Evolutionary conservation across 2,888 invertebrate genomes (phyloP), one percentile per base, ranked within the genome.

Genomic region (Volucella bombylans): DNA sequence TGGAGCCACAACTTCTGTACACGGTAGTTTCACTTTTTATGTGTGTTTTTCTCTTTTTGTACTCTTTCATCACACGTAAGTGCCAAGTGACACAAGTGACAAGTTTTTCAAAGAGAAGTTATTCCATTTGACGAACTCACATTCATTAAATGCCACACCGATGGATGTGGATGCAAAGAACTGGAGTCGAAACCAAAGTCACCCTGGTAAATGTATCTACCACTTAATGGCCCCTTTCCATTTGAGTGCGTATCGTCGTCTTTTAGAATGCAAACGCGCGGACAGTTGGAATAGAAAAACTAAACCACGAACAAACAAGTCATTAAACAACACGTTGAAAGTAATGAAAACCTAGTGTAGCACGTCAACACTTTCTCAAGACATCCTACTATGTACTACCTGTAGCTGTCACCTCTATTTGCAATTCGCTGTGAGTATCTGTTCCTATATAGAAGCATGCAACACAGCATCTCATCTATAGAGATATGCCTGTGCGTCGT

Each of bases 331-430:
- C 69, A 72, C 71, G 65, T 57, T 77, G 59, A 74, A 73, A 69
- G 71, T 61, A 64, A 83, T 59, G 65, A 76, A 80, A 76, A 59
- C 69, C 80, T 59, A 76, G 80, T 76, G 76, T 76, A 67, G 80
- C 76, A 71, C 80, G 81, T 85, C 85, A 76, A 85, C 81, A 81
- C 85, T 85, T 85, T 81, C 85, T 50, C 71, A 71, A 80, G 80
- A 71, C 76, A 76, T 65, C 74, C 69, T 54, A 64, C 69, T 52
- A 67, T 47, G 55, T 69, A 52, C 23, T 67, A 64, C 23, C 39
- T 52, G 61, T 67, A 52, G 73, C 69, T 83, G 82, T 59, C 79
- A 83, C 79, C 73, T 79, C 59, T 83, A 50, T 68, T 73, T 59
- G 79, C 47, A 74, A 41, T n/a, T 8, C 38, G 55, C 15, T 11